These are phyloP conservation scores for Lophius piscatorius DNA, from an alignment of 2,113 vertebrate species.

Conservation along the genomic window DNA sequence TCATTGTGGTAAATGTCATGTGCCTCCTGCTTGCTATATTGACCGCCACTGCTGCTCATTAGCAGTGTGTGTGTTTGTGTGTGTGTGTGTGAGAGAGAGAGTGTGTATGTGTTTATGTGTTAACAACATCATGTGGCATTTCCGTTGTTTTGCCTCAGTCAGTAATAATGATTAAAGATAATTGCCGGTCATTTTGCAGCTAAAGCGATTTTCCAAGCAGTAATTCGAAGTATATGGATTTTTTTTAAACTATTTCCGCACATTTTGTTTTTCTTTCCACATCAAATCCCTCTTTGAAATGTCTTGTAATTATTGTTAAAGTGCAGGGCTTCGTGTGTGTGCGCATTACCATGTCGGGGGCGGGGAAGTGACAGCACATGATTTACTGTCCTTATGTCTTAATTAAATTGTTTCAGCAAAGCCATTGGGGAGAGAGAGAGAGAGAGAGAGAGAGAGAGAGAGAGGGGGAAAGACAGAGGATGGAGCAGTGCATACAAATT, in stretches of 20 bases:
- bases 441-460: constrained; percentile 32
- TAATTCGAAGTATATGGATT: constrained; percentile 71
- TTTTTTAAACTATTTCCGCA: constrained; percentile 40
- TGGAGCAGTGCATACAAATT: constrained; percentile 58
- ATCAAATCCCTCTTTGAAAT: constrained; percentile 58
- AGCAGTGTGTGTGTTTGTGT: constrained; percentile 25
- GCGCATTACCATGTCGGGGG: constrained; percentile 32
- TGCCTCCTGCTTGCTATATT: constrained; percentile 69
- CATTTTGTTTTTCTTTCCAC: constrained; percentile 31
- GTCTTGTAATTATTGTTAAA: constrained; percentile 68
- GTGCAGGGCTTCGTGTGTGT: constrained; percentile 31
- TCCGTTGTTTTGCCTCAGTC: constrained; percentile 40
- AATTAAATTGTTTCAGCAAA: constrained; percentile 98
- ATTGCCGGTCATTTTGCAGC: constrained; percentile 59
- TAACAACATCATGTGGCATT: constrained; percentile 36
- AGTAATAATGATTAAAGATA: constrained; percentile 56
- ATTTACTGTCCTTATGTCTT: constrained; percentile 96
- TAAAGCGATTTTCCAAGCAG: constrained; percentile 56
- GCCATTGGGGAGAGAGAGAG: constrained; percentile 83
- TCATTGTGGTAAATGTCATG: constrained; percentile 79
- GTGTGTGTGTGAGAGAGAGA: constrained; percentile 25
- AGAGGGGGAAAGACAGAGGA: constrained; percentile 7
- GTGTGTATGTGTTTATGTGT: constrained; percentile 9
- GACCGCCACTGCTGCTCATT: constrained; percentile 63
- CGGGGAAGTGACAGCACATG: constrained; percentile 78